Evolutionary conservation across 2,113 vertebrate species (phyloP), one percentile per base, ranked within the genome.

Genomic region (Plectropomus leopardus): DNA sequence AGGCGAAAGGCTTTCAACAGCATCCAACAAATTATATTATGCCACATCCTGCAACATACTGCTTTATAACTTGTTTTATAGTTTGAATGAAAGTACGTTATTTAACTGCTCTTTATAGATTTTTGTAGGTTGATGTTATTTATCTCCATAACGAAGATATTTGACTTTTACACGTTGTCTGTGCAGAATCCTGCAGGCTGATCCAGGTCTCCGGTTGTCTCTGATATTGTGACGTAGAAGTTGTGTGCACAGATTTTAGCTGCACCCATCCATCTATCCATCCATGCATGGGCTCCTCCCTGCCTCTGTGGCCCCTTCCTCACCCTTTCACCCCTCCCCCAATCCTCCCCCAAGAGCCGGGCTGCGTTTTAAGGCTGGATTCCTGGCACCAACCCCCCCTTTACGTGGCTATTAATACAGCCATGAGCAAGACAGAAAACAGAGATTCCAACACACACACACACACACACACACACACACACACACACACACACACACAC

Each of bases 331-430:
- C 78, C 79, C 83, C n/a, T 79, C 76, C 86, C 78, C 84, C 82
- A 68, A 6, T 59, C 19, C 55, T 60, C 65, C 30, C 30, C 24
- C 66, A 14, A 23, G 28, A 70, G 34, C 55, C 30, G 5, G 15
- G 45, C 81, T 42, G 30, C 86, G 57, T 72, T 86, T 74, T 78
- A 83, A 78, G 64, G 76, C 55, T 61, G 42, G 73, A 89, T 87
- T 88, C 82, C 82, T 82, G 72, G 72, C 81, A 78, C 58, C 80
- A 51, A 42, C 59, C 7, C 26, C 36, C 59, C 47, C 60, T 13
- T 7, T 67, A 64, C 34, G 40, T 78, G 26, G 28, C 82, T 91
- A 85, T 87, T 78, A 85, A 86, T 88, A 85, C 36, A 84, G 26
- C 21, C 36, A 28, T 32, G 50, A 72, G 54, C 8, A 13, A 65